Conservation (phyloP, 2,888 invertebrate species). For the Nomada fucata region DNA sequence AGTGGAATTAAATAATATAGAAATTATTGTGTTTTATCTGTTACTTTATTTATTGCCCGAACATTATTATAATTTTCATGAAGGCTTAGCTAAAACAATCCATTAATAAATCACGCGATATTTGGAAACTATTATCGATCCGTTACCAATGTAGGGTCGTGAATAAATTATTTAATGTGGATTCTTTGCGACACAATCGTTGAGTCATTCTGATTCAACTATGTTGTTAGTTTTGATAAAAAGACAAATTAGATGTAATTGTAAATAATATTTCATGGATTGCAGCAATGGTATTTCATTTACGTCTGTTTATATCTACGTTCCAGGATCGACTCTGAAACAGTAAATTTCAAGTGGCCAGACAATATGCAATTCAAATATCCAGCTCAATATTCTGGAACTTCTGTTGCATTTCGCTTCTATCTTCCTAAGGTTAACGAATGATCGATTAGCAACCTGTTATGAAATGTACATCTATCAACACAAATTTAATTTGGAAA, state of each 20-base stretch:
- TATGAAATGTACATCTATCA: constrained; percentile 10
- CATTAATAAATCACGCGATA: background rate
- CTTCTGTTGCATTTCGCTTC: constrained; percentile 27
- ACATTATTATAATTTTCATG: too few species aligned
- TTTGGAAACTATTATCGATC: constrained; percentile 31
- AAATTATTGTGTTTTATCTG: too few species aligned
- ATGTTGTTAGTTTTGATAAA: too few species aligned
- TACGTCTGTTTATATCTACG: background rate
- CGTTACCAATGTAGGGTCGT: constrained; percentile 3
- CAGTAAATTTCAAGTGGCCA: constrained; percentile 24
- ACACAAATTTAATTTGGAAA: background rate
- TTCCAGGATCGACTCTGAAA: background rate
- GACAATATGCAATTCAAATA: constrained; percentile 47
- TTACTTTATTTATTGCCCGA: too few species aligned
- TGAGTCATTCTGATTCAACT: background rate
- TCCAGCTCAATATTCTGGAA: constrained; percentile 13
- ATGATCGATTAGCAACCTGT: constrained; percentile 63
- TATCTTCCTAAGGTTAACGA: constrained; percentile 43
- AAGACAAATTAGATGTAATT: too few species aligned
- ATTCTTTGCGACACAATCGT: background rate
- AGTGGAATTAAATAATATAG: too few species aligned
- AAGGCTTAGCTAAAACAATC: background rate
- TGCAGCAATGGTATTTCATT: background rate
- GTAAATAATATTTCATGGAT: too few species aligned
- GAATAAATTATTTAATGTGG: constrained; percentile 28